These are phyloP conservation scores for Piscicola geometra DNA, from an alignment of 2,888 invertebrate species.

Conservation along the genomic window DNA sequence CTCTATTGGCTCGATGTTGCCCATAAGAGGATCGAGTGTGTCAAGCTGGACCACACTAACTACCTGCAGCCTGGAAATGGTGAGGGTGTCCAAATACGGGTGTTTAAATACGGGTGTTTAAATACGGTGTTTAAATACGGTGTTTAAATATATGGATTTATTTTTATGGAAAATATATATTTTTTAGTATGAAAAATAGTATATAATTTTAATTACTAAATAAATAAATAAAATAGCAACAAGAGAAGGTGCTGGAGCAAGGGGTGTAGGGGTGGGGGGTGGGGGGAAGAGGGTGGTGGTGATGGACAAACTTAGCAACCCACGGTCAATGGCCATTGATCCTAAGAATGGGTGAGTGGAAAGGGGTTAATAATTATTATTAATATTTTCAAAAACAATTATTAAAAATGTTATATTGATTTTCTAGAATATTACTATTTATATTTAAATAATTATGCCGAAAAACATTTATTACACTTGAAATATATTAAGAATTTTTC, in stretches of 20 bases:
- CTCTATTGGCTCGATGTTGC: slow-evolving; percentile 79
- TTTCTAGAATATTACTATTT: neutral
- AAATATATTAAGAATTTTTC: no score
- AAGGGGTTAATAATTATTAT: no score
- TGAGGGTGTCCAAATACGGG: neutral
- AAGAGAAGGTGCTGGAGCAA: neutral
- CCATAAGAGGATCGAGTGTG: slow-evolving; percentile 73
- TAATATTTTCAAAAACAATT: no score
- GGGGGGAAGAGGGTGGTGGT: slow-evolving; percentile 20
- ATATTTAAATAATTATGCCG: neutral
- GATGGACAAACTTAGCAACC: neutral
- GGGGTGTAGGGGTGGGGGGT: neutral
- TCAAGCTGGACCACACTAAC: slow-evolving; percentile 65
- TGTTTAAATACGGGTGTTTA: no score
- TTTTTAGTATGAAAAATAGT: no score
- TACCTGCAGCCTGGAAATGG: slow-evolving; percentile 68
- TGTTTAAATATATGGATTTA: no score
- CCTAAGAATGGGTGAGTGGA: slow-evolving; percentile 19
- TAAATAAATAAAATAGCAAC: no score
- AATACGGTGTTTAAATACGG: no score
- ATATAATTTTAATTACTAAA: no score
- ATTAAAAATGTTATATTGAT: no score
- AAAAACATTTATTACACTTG: no score
- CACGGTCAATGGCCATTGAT: slow-evolving; percentile 13
- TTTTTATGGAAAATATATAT: no score